Percentiles rank a stretch among this genome's conserved stretches.
Evolutionary conservation across 2,113 vertebrate genomes (phyloP).

Genomic region (Dunckerocampus dactyliophorus): DNA sequence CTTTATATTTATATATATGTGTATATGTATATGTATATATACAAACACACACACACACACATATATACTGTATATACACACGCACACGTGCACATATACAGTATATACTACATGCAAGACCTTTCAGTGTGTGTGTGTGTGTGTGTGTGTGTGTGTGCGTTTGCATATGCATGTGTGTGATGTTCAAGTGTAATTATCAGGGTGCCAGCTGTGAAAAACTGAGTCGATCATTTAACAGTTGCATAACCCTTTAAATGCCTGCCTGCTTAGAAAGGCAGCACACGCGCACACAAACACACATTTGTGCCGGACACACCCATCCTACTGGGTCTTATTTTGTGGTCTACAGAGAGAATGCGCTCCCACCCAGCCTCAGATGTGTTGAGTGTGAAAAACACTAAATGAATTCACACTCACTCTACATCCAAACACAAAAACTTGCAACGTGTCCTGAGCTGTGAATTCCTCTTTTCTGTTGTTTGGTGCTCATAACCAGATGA

Average conservation of each 20-base stretch:
- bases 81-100: no score
- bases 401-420: conserved; percentile 7
- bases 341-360: conserved; percentile 24
- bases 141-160: no score
- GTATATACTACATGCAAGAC: no score
- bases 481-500: conserved; percentile 33
- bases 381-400: conserved; percentile 17
- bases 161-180: no score
- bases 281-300: conserved; percentile 22
- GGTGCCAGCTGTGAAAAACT: conserved; percentile 49
- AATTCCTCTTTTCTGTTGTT: conserved; percentile 11
- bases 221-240: conserved; percentile 45
- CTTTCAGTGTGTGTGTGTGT: neutral
- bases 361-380: conserved; percentile 15
- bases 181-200: conserved; percentile 40
- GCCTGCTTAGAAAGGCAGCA: conserved; percentile 7
- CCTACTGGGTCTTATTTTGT: conserved; percentile 27
- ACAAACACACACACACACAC: no score
- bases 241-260: conserved; percentile 49
- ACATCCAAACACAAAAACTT: conserved; percentile 5
- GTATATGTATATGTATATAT: no score
- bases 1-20: no score
- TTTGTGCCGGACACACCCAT: conserved; percentile 21
- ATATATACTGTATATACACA: no score
- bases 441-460: neutral